Base-by-base conservation (phyloP, 2,888 invertebrate genomes). In the Protonemura montana region DNA sequence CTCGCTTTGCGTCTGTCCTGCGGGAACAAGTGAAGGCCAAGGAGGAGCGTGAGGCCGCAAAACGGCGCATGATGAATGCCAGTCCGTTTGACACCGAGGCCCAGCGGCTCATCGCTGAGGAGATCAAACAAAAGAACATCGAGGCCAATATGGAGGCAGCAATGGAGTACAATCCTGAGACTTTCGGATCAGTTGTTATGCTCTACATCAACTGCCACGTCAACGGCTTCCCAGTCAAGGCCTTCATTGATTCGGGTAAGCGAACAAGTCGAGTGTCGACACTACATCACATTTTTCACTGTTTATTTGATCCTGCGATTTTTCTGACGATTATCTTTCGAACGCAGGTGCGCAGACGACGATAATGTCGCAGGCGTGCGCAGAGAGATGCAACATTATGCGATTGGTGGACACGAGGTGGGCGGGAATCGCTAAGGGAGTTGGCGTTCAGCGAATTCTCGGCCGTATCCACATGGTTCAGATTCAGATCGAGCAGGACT, bases 111-210 rank as follows among this genome's bases (percentile, higher is more conserved):
- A 99, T 99, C 89, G 98, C 98, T 2, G 98, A 98, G 91, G 98
- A 98, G 92, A 99, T 99, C 88, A 94, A 96, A 89, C 97, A 96
- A 90, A 97, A 98, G 91, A 99, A 99, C 91, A 98, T 99, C 88
- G 98, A 99, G 91, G 97, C 98, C 0, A 99, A 99, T 90, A 99
- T 99, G 98, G 98, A 99, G 91, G 98, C 98, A 0, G 99, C 99
- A 0, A 98, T 99, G 95, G 99, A 99, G 91, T 98, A 98, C 91
- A 98, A 98, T 92, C 99, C 99, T 0, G 99, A 99, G 92, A 98
- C 97, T 81, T 99, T 99, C 92, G 99, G 98, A 87, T 97, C 98
- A 42, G 99, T 99, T 81, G 96, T 97, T 83, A 99, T 99, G 99
- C 93, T 99, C 89, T 96, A 99, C 91, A 98, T 99, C 87, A 97